Evolutionary conservation across 2,113 vertebrate species (phyloP).

Genomic region (Chascanopsetta lugubris): DNA sequence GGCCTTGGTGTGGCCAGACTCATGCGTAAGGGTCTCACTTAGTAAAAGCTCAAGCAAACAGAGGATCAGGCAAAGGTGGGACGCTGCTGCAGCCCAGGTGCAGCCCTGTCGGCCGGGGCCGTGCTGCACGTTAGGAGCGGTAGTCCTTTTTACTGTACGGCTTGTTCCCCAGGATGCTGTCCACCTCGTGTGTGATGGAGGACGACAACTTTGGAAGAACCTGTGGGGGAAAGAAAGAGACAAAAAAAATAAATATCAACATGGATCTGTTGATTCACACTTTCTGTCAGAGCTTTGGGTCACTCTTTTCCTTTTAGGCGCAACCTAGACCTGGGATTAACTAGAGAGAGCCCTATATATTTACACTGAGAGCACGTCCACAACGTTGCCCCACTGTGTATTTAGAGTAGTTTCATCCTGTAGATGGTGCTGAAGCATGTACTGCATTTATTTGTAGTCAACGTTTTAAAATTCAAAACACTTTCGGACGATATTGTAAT

Average conservation of each 20-base stretch:
- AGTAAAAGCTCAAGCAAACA: conserved; percentile 91
- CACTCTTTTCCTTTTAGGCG: neutral
- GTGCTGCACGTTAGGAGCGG: conserved; percentile 85
- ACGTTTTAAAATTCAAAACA: too few species aligned
- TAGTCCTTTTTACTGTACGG: conserved; percentile 99
- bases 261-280: neutral
- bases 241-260: neutral
- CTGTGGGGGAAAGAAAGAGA: conserved; percentile 69
- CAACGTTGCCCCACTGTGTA: too few species aligned
- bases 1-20: conserved; percentile 77
- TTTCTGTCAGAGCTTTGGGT: neutral
- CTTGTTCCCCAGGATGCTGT: conserved; percentile 99
- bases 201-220: conserved; percentile 98
- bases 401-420: too few species aligned
- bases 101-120: conserved; percentile 63
- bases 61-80: conserved; percentile 84
- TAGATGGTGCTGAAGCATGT: too few species aligned
- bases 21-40: conserved; percentile 83
- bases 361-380: too few species aligned
- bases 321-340: neutral
- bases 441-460: too few species aligned
- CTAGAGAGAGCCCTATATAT: too few species aligned
- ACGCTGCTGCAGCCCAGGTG: conserved; percentile 62
- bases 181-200: conserved; percentile 96
- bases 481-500: too few species aligned